phyloP scores from a whole-genome alignment of 2,888 invertebrate genomes.

The Tupiocoris notatus region DNA sequence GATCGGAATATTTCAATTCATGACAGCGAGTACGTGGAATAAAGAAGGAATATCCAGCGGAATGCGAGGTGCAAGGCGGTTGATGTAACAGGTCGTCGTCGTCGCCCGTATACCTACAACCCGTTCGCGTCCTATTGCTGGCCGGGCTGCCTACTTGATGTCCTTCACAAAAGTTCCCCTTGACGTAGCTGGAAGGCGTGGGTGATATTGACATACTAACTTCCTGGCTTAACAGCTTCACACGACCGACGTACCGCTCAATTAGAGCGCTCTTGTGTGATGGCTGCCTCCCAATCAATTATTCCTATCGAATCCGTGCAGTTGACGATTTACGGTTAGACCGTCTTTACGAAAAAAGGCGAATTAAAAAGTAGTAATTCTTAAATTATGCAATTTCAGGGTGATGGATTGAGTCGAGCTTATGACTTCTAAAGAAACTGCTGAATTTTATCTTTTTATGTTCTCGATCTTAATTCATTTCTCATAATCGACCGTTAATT shows the following conservation, averaged over 20 bases:
- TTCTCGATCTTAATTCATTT: too few relatives aligned
- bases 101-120: neutral
- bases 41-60: conserved; percentile 6
- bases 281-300: too few relatives aligned
- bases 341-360: too few relatives aligned
- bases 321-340: too few relatives aligned
- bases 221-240: neutral
- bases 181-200: conserved; percentile 37
- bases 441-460: too few relatives aligned
- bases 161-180: conserved; percentile 38
- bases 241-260: conserved; percentile 9
- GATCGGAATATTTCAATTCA: too few relatives aligned
- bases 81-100: conserved; percentile 24
- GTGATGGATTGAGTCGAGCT: too few relatives aligned
- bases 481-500: too few relatives aligned
- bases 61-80: conserved; percentile 22
- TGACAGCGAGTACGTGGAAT: too few relatives aligned
- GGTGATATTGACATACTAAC: conserved; percentile 40
- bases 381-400: too few relatives aligned
- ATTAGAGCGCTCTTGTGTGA: conserved; percentile 4
- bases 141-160: conserved; percentile 34
- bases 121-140: neutral
- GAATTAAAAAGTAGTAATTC: too few relatives aligned
- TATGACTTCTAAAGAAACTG: too few relatives aligned
- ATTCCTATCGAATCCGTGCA: neutral